A percentile compares a stretch with the other conserved stretches of the same genome.
Conservation (phyloP, 2,797 vertebrate genomes). For the Oryzias dopingdopingensis region DNA sequence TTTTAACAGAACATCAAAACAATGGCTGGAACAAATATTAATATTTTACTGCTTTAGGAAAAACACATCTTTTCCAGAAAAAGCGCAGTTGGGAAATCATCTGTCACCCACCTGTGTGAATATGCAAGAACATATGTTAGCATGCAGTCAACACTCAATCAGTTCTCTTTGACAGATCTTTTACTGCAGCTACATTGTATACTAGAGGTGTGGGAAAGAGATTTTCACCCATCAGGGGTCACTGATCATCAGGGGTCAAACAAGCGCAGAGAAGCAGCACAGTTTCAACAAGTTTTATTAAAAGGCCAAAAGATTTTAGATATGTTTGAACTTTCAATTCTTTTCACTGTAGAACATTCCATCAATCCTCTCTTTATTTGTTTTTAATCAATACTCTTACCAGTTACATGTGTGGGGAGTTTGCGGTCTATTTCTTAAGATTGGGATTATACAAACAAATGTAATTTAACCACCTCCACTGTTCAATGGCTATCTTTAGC, state of each 20-base stretch:
- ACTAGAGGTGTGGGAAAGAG: constrained; percentile 18
- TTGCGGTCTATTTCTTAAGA: no score
- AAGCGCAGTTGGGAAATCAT: constrained; percentile 36
- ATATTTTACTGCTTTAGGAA: constrained; percentile 6
- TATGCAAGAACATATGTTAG: constrained; percentile 17
- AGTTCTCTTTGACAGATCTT: constrained; percentile 20
- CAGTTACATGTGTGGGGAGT: no score
- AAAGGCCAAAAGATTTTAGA: no score
- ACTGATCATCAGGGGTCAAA: constrained; percentile 21
- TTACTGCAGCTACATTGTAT: constrained; percentile 32
- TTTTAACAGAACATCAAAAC: background rate
- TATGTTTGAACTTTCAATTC: no score
- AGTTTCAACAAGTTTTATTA: no score
- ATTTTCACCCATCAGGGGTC: constrained; percentile 19
- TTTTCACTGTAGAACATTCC: no score
- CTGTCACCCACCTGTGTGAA: constrained; percentile 42
- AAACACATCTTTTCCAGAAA: constrained; percentile 11
- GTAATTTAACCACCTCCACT: no score
- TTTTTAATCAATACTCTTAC: no score
- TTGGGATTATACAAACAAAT: no score
- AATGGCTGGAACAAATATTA: background rate
- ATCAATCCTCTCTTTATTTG: no score
- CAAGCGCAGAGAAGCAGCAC: constrained; percentile 24
- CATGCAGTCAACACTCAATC: constrained; percentile 5
- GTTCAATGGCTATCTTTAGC: no score